Evolutionary conservation across 2,113 vertebrate species (phyloP).

Genomic region (Seriola dumerili): DNA sequence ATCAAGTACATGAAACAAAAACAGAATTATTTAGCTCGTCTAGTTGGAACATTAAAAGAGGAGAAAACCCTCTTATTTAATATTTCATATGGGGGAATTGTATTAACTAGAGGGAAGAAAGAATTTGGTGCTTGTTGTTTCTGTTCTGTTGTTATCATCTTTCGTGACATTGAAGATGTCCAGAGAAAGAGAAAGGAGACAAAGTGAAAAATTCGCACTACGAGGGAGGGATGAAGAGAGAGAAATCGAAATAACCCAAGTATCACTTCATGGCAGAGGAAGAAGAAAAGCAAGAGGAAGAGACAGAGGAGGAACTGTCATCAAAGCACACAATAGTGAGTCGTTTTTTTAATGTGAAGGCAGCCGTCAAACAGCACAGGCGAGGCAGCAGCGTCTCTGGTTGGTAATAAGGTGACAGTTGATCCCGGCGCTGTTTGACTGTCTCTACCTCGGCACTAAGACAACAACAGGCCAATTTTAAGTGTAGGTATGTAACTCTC

Average conservation of each 20-base stretch:
- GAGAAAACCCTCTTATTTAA: constrained; percentile 59
- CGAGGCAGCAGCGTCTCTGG: constrained; percentile 6
- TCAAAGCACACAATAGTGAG: constrained; percentile 1
- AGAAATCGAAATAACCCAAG: neutral
- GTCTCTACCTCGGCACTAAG: neutral
- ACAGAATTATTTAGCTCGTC: constrained; percentile 64
- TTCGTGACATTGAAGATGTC: constrained; percentile 27
- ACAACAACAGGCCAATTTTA: constrained; percentile 33
- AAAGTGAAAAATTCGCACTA: neutral
- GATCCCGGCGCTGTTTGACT: constrained; percentile 39
- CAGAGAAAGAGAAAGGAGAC: neutral
- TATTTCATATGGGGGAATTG: constrained; percentile 57
- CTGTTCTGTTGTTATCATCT: constrained; percentile 18
- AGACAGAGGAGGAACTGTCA: neutral
- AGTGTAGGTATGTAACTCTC: constrained; percentile 1
- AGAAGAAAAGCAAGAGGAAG: neutral
- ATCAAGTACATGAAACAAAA: constrained; percentile 55
- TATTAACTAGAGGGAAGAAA: constrained; percentile 1
- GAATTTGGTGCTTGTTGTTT: constrained; percentile 17
- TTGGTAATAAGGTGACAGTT: constrained; percentile 31
- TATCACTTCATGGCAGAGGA: neutral
- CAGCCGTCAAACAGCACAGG: constrained; percentile 4
- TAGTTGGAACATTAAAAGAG: constrained; percentile 50
- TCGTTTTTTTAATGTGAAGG: constrained; percentile 3
- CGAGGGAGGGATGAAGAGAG: constrained; percentile 5